Conservation (phyloP, 2,113 vertebrate genomes). For the Edolisoma coerulescens region DNA sequence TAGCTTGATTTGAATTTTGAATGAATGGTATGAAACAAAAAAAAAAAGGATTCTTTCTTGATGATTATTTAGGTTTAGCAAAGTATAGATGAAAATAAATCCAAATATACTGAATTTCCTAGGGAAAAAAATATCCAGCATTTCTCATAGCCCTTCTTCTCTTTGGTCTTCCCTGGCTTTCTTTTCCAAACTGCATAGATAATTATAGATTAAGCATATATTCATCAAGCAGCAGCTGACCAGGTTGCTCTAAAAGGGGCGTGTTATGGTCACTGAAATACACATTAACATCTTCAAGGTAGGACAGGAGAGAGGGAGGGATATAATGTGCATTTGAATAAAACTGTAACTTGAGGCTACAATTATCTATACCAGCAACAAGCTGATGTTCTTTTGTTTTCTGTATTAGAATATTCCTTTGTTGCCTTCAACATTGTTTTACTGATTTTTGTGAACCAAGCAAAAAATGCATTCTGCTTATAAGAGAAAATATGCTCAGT, state of each 20-base stretch:
- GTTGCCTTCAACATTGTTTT: background rate
- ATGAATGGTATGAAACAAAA: background rate
- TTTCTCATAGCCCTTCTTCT: background rate
- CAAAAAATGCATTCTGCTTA: background rate
- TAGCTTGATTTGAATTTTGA: background rate
- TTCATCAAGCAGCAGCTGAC: background rate
- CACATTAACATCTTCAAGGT: background rate
- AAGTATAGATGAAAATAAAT: background rate
- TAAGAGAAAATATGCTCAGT: background rate
- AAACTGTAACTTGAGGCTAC: background rate
- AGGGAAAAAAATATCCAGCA: background rate
- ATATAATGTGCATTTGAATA: background rate
- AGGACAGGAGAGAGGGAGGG: background rate
- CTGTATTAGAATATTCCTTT: background rate
- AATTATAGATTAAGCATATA: background rate
- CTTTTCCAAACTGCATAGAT: background rate
- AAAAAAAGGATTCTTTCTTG: background rate
- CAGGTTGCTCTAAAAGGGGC: background rate
- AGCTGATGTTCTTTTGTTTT: background rate
- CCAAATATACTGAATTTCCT: background rate
- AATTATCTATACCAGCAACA: background rate
- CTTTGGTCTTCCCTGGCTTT: background rate
- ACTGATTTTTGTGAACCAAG: background rate
- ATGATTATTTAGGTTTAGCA: background rate
- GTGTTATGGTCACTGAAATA: background rate